Evolutionary conservation across 2,113 vertebrate species (phyloP).

Genomic region (Nothobranchius kuhntae): DNA sequence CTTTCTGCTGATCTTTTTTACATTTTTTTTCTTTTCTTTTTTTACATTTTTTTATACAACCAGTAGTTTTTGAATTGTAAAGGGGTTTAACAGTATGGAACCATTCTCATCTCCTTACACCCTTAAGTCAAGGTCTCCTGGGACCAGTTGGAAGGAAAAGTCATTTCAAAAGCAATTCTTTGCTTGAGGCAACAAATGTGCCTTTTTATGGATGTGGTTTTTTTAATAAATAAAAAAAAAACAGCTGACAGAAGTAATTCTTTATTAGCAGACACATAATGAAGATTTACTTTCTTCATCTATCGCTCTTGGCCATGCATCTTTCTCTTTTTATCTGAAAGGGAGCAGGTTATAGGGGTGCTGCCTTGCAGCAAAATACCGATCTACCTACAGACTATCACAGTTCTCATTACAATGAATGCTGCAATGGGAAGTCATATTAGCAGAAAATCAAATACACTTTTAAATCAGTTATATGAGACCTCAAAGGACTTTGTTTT

Average conservation of each 20-base stretch:
- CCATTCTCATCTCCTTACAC: slow-evolving; percentile 44
- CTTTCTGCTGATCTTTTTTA: too few species aligned
- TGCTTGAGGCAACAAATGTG: slow-evolving; percentile 55
- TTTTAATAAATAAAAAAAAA: slow-evolving; percentile 62
- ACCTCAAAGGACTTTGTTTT: too few species aligned
- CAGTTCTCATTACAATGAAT: background rate
- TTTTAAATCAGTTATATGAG: too few species aligned
- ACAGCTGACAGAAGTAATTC: slow-evolving; percentile 63
- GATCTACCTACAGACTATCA: too few species aligned
- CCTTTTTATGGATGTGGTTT: slow-evolving; percentile 62
- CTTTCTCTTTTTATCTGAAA: background rate
- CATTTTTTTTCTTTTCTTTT: too few species aligned
- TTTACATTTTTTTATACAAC: background rate
- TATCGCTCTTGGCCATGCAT: slow-evolving; percentile 24
- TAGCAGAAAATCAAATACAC: too few species aligned
- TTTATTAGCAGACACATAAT: slow-evolving; percentile 77
- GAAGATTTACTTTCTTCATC: slow-evolving; percentile 68
- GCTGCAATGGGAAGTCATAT: background rate
- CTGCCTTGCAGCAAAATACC: background rate
- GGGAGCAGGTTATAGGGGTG: slow-evolving; percentile 10
- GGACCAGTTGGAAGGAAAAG: slow-evolving; percentile 63
- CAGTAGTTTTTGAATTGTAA: slow-evolving; percentile 22
- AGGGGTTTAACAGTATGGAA: slow-evolving; percentile 25
- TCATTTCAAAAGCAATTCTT: slow-evolving; percentile 78
- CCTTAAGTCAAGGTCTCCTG: slow-evolving; percentile 47